A percentile compares a stretch with the other conserved stretches of the same genome.
Conservation (phyloP, 2,888 invertebrate species). For the Nomada fucata region DNA sequence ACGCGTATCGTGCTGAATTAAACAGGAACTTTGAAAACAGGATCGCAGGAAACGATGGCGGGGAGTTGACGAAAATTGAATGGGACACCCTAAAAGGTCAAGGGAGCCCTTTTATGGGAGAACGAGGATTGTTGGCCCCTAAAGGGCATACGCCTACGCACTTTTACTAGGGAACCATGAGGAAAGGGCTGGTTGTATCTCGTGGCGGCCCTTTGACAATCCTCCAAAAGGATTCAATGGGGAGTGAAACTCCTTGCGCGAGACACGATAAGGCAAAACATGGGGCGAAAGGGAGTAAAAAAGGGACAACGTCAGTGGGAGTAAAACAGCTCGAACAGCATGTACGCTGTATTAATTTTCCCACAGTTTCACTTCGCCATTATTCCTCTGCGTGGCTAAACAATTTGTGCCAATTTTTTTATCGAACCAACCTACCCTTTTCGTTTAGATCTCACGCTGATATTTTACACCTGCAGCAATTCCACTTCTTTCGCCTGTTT, state of each 20-base stretch:
- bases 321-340: no score
- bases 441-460: not conserved
- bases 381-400: no score
- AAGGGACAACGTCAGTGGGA: no score
- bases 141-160: conserved; percentile 84
- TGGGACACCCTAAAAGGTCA: conserved; percentile 55
- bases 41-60: conserved; percentile 36
- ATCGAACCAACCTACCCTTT: not conserved
- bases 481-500: no score
- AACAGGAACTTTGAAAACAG: not conserved
- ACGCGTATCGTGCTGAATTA: conserved; percentile 25
- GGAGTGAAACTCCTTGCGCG: not conserved
- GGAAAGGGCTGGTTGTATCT: conserved; percentile 73
- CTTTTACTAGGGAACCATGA: conserved; percentile 83
- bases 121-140: conserved; percentile 75
- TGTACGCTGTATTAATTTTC: no score
- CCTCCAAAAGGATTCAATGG: conserved; percentile 55
- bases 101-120: conserved; percentile 66
- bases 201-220: conserved; percentile 71
- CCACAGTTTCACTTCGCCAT: no score
- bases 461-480: no score
- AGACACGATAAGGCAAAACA: not conserved
- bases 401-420: not conserved
- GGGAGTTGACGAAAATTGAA: conserved; percentile 53
- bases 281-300: not conserved